Evolutionary conservation across 2,888 invertebrate genomes (phyloP), one percentile per base, ranked within the genome.

Genomic region (Lottia gigantea): DNA sequence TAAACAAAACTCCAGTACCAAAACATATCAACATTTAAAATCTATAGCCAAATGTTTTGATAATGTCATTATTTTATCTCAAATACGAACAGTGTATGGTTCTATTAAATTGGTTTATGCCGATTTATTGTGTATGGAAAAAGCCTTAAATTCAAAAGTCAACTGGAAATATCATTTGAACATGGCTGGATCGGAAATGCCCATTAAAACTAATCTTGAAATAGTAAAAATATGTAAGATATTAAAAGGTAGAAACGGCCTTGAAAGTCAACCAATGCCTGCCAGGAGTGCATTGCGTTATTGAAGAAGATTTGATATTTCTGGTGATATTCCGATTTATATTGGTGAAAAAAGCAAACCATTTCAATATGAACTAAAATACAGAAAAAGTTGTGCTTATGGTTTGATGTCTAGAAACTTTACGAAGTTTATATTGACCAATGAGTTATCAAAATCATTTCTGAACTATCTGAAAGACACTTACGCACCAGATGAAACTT

Each of bases 111-210:
- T 76, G 14, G 71, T 82, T 1, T 66, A 77, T 16, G 79, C 79
- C 0, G 82, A 82, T 61, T 45, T 82, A 45, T 71, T 75, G 64
- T 81, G 80, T 62, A 79, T 81, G 77, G 67, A 72, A n/a, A 66
- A 49, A 19, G 65, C 76, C 16, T 31, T 73, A 26, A 71, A 64
- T 19, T 71, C 79, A 8, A 64, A 68, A 7, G 66, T 75, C 11
- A 77, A 76, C 45, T 88, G 87, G 87, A 84, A 83, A 67, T 88
- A 88, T 72, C 84, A 84, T 71, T 84, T 88, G 46, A 88, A 88
- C 67, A 79, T 87, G 8, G 82, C 86, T 0, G 87, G 85, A 2
- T 82, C 85, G 62, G 86, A 87, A 70, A 82, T 87, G 66, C 87
- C 87, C 40, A 71, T 86, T 40, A 83, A 82, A 66, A 87, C 87